Evolutionary conservation across 2,797 vertebrate species (phyloP).

Genomic region (Peromyscus eremicus): DNA sequence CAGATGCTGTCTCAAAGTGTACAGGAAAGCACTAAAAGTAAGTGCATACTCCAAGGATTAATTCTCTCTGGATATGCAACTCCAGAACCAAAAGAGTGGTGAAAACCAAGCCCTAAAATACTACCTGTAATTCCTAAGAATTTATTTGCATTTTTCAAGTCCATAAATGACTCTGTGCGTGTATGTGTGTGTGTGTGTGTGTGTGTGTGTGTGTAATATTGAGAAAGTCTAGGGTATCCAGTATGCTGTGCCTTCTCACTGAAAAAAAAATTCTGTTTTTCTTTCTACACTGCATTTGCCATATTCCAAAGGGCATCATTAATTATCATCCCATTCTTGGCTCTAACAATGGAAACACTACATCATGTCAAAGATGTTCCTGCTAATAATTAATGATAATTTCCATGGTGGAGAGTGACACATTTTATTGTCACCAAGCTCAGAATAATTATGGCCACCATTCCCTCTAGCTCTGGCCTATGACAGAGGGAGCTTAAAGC

Average conservation of each 20-base stretch:
- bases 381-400: conserved; percentile 78
- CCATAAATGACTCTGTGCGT: neutral
- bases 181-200: neutral
- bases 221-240: neutral
- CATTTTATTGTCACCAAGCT: conserved; percentile 13
- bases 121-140: neutral
- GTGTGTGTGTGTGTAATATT: neutral
- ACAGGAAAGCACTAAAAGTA: neutral
- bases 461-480: conserved; percentile 8
- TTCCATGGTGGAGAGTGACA: conserved; percentile 66
- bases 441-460: neutral
- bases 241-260: neutral
- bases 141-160: conserved; percentile 7
- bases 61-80: neutral
- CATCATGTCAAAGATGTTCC: conserved; percentile 67
- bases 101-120: neutral
- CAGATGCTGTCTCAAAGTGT: neutral
- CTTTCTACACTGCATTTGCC: neutral
- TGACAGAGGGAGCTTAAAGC: neutral
- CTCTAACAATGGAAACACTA: conserved; percentile 60
- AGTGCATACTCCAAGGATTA: neutral
- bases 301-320: conserved; percentile 40
- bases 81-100: neutral
- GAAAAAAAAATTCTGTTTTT: neutral
- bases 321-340: conserved; percentile 64